Percentiles rank a stretch among this genome's conserved stretches.
Evolutionary conservation across 2,113 vertebrate species (phyloP).

Genomic region (Ursus arctos): DNA sequence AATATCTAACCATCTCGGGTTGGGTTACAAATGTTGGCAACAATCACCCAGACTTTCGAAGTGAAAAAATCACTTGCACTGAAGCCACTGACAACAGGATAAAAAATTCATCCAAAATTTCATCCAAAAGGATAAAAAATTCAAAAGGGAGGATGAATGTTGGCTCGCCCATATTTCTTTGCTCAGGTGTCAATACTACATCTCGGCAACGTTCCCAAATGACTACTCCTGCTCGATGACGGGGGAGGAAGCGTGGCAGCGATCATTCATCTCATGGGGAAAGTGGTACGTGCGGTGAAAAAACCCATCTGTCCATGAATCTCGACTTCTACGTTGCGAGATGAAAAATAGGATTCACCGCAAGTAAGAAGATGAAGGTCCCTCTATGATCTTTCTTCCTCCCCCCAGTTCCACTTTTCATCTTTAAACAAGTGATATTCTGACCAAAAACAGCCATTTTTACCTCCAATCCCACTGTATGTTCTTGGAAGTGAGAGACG

Average conservation of each 20-base stretch:
- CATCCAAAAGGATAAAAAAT: background rate
- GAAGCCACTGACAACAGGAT: background rate
- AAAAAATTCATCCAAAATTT: slow-evolving; percentile 25
- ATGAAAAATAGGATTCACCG: background rate
- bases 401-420: background rate
- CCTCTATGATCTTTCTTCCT: background rate
- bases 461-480: background rate
- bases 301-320: background rate
- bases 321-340: background rate
- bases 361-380: background rate
- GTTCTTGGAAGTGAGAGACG: background rate
- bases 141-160: background rate
- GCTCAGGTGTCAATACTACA: background rate
- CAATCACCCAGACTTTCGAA: background rate
- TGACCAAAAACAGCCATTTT: background rate
- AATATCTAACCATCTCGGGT: background rate
- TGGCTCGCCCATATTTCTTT: background rate
- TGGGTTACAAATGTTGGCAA: background rate
- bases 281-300: background rate
- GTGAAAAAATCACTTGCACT: background rate
- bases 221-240: background rate
- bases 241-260: background rate
- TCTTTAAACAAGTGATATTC: background rate
- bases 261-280: background rate
- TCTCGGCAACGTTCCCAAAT: background rate